Evolutionary conservation across 2,888 invertebrate genomes (phyloP).

Genomic region (Pterobdella sp.): DNA sequence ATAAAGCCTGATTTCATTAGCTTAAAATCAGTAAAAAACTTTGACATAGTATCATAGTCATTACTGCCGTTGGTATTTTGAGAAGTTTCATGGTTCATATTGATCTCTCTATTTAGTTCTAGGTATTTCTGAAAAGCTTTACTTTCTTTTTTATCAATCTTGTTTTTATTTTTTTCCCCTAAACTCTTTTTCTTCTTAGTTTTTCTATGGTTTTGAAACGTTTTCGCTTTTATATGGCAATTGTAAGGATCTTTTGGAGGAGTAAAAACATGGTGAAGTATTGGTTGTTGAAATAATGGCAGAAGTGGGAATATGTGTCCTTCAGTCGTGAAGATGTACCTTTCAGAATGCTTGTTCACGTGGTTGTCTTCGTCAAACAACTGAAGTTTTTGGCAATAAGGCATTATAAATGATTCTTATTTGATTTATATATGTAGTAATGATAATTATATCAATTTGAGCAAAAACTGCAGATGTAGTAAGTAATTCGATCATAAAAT

Average conservation of each 20-base stretch:
- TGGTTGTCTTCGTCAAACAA: conserved; percentile 60
- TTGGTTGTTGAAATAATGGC: conserved; percentile 36
- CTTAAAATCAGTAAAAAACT: neutral
- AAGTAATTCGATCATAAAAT: no score
- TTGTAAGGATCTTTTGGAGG: neutral
- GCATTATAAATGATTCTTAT: no score
- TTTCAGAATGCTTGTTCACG: conserved; percentile 54
- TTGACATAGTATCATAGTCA: neutral
- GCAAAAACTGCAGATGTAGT: no score
- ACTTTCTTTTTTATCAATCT: neutral
- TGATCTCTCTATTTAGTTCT: neutral
- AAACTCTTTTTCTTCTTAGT: neutral
- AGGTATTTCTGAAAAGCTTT: no score
- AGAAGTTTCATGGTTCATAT: neutral
- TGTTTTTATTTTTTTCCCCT: neutral
- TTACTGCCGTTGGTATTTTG: neutral
- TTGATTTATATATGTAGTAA: no score
- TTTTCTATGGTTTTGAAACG: no score
- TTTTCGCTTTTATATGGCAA: no score
- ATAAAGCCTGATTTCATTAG: neutral
- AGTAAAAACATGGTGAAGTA: neutral
- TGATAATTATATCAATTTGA: no score
- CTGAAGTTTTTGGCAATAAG: conserved; percentile 48
- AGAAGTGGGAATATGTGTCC: conserved; percentile 57
- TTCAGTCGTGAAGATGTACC: conserved; percentile 59